phyloP scores from a whole-genome alignment of 2,888 invertebrate species.

The Philaethria dido region DNA sequence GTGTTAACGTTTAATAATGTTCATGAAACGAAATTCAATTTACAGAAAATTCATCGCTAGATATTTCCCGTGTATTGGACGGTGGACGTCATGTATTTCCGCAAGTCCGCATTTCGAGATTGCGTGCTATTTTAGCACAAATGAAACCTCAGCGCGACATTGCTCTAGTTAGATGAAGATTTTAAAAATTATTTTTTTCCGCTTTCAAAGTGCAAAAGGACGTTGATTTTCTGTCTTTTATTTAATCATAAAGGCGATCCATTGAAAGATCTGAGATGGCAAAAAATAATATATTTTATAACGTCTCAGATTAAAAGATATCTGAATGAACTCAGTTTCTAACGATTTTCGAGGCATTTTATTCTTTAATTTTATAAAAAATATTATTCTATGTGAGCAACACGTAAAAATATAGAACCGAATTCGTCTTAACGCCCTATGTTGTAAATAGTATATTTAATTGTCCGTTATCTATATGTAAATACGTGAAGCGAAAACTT shows the following conservation, averaged over 20 bases:
- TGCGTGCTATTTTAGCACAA: constrained; percentile 30
- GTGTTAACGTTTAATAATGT: not conserved
- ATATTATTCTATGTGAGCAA: no score
- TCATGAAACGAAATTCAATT: constrained; percentile 14
- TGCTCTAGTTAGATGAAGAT: constrained; percentile 5
- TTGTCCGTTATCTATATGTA: no score
- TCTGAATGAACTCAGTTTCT: not conserved
- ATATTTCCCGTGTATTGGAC: constrained; percentile 21
- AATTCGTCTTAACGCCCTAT: no score
- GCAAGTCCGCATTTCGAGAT: constrained; percentile 46
- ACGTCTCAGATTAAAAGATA: no score
- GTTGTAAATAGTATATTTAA: no score
- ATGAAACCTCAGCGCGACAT: constrained; percentile 12
- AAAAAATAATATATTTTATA: no score
- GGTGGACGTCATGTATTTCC: constrained; percentile 6
- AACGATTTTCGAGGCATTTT: not conserved
- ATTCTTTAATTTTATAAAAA: no score
- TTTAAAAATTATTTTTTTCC: not conserved
- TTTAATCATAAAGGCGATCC: not conserved
- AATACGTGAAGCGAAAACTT: no score
- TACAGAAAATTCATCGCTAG: constrained; percentile 7
- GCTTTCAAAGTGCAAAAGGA: not conserved
- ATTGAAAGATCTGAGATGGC: not conserved
- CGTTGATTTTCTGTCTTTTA: not conserved
- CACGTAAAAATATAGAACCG: no score